These are phyloP conservation scores for Drosophila prostipennis DNA, from an alignment of 2,888 invertebrate species.

Conservation along the genomic window DNA sequence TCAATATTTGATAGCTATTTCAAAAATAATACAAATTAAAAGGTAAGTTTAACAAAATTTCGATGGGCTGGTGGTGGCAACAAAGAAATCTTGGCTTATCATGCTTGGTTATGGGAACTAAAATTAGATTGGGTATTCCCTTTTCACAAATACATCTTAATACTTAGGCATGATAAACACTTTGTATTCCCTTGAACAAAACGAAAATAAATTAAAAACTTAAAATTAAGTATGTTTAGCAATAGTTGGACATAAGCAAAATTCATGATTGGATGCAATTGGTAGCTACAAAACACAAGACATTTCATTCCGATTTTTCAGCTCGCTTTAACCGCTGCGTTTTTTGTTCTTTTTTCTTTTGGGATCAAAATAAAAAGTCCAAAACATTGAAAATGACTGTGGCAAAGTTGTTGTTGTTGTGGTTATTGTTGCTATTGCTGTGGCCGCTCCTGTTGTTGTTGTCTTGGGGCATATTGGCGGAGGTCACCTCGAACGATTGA, in stretches of 20 bases:
- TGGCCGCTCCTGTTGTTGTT: slow-evolving; percentile 62
- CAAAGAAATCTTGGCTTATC: slow-evolving; percentile 18
- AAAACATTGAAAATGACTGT: slow-evolving; percentile 84
- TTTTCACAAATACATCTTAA: neutral
- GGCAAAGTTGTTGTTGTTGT: slow-evolving; percentile 79
- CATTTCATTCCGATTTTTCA: slow-evolving; percentile 42
- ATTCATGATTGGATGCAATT: slow-evolving; percentile 37
- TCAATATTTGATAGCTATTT: slow-evolving; percentile 10
- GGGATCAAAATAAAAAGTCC: slow-evolving; percentile 82
- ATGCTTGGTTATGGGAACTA: slow-evolving; percentile 6
- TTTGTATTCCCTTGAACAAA: slow-evolving; percentile 21
- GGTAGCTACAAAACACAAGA: slow-evolving; percentile 49
- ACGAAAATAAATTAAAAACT: slow-evolving; percentile 15
- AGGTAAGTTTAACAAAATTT: slow-evolving; percentile 1
- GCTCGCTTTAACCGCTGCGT: slow-evolving; percentile 18
- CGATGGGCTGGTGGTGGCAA: slow-evolving; percentile 5
- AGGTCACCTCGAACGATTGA: slow-evolving; percentile 61
- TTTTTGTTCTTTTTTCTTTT: slow-evolving; percentile 11
- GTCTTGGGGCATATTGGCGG: slow-evolving; percentile 39
- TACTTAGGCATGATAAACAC: slow-evolving; percentile 8
- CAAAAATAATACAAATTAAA: slow-evolving; percentile 30
- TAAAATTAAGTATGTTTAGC: slow-evolving; percentile 16
- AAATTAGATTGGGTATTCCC: neutral
- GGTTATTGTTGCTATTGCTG: slow-evolving; percentile 66
- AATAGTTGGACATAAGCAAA: slow-evolving; percentile 36